Evolutionary conservation across 1,140 invertebrate species (phyloP), one percentile per base, ranked within the genome.

Genomic region (Drosophila sturtevanti): DNA sequence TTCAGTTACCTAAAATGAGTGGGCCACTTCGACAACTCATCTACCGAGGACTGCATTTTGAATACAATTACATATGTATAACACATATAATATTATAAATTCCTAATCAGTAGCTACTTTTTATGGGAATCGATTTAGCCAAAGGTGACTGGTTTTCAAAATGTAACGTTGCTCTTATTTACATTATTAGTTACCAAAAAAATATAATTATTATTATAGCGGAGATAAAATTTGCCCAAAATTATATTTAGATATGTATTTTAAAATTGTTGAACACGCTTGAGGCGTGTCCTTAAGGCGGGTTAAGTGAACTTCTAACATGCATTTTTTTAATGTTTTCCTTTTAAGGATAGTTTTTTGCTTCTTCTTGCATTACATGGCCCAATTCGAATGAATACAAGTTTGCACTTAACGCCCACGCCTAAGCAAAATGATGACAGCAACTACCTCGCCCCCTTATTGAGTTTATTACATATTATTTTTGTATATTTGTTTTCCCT

Each of bases 401-500:
- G 34, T 16, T 41, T 60, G 54, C 59, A 69, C 73, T 76, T 59
- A 75, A 66, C 52, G 24, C 72, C 64, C 48, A 55, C 27, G 27
- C 44, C 61, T 52, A 51, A 27, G 41, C 44, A 21, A 38, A 31
- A 14, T 35, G 21, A 24, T n/a, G 12, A 34, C 51, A 9, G 48
- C 38, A 38, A 34, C 61, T 16, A 21, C 63, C 63, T 55, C 63
- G 51, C 63, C 38, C 16, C 41, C 60, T 41, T 24, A 16, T 24
- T 14, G 37, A 74, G 44, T 75, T 75, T 75, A 75, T 75, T 75
- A 74, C 72, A 74, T 75, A 74, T 75, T 58, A 37, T 35, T 71
- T 55, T 11, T 35, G 24, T 48, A 7, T 48, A 10, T 44, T 16
- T 12, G 16, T 44, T 12, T 44, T 6, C 9, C 14, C 4, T 38